Percentiles rank a stretch among this genome's conserved stretches.
These are phyloP conservation scores for Danio aesculapii DNA, from an alignment of 2,797 vertebrate species.

Conservation along the genomic window DNA sequence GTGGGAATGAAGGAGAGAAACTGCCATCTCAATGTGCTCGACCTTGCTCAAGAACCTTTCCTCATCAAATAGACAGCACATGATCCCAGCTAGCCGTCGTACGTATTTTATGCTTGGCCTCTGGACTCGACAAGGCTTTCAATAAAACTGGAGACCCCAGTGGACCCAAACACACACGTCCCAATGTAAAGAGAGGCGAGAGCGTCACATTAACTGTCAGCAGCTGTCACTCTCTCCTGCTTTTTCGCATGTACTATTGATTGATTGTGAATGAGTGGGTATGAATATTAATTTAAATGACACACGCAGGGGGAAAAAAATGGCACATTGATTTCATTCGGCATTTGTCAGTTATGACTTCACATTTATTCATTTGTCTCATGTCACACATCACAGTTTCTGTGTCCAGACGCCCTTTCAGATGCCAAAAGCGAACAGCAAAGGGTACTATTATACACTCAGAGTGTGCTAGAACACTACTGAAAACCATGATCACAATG, in stretches of 20 bases:
- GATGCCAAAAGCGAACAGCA: no score
- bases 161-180: neutral
- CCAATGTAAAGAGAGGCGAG: neutral
- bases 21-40: constrained; percentile 39
- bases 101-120: constrained; percentile 24
- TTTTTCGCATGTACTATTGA: constrained; percentile 1
- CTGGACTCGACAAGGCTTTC: constrained; percentile 24
- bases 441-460: no score
- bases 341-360: constrained; percentile 10
- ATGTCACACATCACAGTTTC: no score
- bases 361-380: neutral
- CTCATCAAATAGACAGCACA: constrained; percentile 50
- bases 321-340: neutral
- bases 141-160: constrained; percentile 1
- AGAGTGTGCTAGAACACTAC: no score
- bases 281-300: constrained; percentile 12
- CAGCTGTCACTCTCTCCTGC: constrained; percentile 12
- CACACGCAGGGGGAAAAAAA: neutral
- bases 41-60: constrained; percentile 36
- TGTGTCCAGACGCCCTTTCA: no score
- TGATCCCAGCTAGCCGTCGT: constrained; percentile 27
- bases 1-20: constrained; percentile 45
- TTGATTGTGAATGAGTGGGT: neutral
- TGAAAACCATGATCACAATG: no score
- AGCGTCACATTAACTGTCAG: constrained; percentile 30